phyloP scores from a whole-genome alignment of 2,797 vertebrate species.

The Thripadectes ignobilis region DNA sequence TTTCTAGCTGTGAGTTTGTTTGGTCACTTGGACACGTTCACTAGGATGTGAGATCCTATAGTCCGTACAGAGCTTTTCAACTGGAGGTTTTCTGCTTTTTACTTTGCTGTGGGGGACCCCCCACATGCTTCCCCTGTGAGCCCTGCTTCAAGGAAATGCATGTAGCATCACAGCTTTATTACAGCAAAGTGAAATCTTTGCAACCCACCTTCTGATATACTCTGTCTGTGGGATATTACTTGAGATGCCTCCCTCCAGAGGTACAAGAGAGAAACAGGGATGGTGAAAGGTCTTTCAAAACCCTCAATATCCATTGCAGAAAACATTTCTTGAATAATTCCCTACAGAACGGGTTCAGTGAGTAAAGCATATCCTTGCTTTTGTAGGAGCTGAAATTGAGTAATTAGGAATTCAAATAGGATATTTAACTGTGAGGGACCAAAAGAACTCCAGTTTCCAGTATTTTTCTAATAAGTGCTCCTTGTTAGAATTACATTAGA shows the following conservation, averaged over 20 bases:
- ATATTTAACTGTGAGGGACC: background rate
- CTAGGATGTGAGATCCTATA: background rate
- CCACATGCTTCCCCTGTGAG: background rate
- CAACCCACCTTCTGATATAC: background rate
- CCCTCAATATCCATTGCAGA: background rate
- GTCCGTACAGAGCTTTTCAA: background rate
- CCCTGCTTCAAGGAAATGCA: background rate
- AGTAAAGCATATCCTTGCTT: background rate
- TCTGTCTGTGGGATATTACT: background rate
- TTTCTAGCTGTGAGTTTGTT: conserved; percentile 55
- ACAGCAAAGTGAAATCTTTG: background rate
- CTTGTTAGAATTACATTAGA: background rate
- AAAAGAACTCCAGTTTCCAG: background rate
- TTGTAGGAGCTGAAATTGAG: background rate
- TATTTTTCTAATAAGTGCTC: background rate
- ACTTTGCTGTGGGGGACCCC: background rate
- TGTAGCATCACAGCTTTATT: background rate
- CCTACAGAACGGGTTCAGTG: background rate
- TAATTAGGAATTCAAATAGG: background rate
- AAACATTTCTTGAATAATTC: background rate
- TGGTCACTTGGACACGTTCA: conserved; percentile 32
- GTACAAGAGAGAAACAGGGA: background rate
- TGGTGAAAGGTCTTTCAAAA: background rate
- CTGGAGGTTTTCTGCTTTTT: background rate
- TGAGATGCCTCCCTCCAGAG: background rate